phyloP scores from a whole-genome alignment of 2,888 invertebrate genomes.

The Gymnocheta viridis region DNA sequence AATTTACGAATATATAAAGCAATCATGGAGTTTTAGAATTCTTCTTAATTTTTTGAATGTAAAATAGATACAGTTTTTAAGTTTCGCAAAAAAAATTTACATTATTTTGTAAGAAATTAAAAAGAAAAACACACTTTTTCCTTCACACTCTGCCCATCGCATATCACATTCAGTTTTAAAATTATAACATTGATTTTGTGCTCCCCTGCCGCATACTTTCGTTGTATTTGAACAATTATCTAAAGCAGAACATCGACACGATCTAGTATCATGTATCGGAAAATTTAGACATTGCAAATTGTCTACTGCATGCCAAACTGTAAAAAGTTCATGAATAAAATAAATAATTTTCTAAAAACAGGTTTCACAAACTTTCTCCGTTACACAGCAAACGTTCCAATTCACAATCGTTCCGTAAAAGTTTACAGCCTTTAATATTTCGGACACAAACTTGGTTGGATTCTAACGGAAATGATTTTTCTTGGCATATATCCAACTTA shows the following conservation, averaged over 20 bases:
- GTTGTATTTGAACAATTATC: constrained; percentile 49
- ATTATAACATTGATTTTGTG: not conserved
- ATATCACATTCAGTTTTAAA: constrained; percentile 37
- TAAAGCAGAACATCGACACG: constrained; percentile 39
- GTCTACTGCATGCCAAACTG: constrained; percentile 24
- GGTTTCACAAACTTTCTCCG: constrained; percentile 21
- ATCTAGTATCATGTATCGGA: constrained; percentile 7
- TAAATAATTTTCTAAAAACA: not conserved
- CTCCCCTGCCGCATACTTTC: constrained; percentile 26
- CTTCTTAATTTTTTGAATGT: too few species aligned
- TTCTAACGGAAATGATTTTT: not conserved
- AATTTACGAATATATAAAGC: not conserved
- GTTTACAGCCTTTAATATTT: constrained; percentile 35
- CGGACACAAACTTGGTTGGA: constrained; percentile 18
- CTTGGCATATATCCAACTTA: constrained; percentile 10
- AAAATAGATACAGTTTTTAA: too few species aligned
- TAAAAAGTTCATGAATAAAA: too few species aligned
- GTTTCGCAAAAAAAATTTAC: too few species aligned
- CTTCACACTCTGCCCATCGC: constrained; percentile 32
- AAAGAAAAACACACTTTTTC: not conserved
- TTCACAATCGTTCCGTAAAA: constrained; percentile 37
- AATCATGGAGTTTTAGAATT: too few species aligned
- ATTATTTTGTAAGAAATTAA: not conserved
- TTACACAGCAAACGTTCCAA: constrained; percentile 34
- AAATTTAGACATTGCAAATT: constrained; percentile 32